Evolutionary conservation across 2,888 invertebrate genomes (phyloP).

Genomic region (Hypomecis punctinalis): DNA sequence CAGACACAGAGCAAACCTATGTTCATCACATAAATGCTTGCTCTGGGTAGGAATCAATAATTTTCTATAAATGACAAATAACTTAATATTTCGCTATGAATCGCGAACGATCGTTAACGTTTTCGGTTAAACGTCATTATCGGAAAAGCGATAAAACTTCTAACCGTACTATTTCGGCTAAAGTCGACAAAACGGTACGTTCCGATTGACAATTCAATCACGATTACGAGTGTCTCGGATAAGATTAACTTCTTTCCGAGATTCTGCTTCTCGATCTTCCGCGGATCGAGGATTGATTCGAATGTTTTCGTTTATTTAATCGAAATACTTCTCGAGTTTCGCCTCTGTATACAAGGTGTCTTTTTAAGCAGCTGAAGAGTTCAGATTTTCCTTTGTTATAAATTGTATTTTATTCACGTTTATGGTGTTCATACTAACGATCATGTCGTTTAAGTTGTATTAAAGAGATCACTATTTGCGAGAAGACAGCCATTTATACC

Average conservation of each 20-base stretch:
- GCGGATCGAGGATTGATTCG: conserved; percentile 16
- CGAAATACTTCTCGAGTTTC: too few relatives aligned
- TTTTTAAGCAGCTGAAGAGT: background rate
- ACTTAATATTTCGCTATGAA: background rate
- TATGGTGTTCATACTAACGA: too few relatives aligned
- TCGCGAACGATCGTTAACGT: conserved; percentile 24
- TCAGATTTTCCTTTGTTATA: background rate
- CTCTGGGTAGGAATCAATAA: too few relatives aligned
- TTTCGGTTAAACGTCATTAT: conserved; percentile 61
- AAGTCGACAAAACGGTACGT: conserved; percentile 48
- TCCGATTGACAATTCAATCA: conserved; percentile 47
- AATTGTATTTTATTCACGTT: too few relatives aligned
- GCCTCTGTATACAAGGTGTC: background rate
- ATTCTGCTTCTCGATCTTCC: conserved; percentile 21
- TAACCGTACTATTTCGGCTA: conserved; percentile 51
- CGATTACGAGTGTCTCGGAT: conserved; percentile 43
- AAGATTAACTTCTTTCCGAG: conserved; percentile 34
- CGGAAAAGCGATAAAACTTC: conserved; percentile 62
- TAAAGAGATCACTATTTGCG: too few relatives aligned
- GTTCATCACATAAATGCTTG: too few relatives aligned
- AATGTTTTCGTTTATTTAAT: conserved; percentile 13
- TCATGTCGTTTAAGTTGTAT: too few relatives aligned
- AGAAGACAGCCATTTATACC: too few relatives aligned
- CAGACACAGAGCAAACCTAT: too few relatives aligned
- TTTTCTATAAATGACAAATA: too few relatives aligned